phyloP scores from a whole-genome alignment of 2,888 invertebrate genomes.

The Stegana nigrithorax region DNA sequence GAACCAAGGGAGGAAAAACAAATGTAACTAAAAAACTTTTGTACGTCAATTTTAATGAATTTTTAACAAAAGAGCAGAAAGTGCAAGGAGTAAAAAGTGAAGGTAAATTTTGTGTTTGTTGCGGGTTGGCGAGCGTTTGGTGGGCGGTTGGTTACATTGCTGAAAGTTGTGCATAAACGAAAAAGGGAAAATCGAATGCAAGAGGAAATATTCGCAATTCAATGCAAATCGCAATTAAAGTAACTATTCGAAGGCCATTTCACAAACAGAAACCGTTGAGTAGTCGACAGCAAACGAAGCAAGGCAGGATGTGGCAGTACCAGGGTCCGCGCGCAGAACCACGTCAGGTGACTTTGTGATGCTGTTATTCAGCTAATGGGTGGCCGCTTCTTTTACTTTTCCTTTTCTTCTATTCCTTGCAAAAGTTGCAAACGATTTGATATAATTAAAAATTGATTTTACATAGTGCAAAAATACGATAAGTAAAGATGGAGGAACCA shows the following conservation, averaged over 20 bases:
- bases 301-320: neutral
- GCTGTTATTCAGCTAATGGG: neutral
- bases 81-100: slow-evolving; percentile 14
- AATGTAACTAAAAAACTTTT: slow-evolving; percentile 45
- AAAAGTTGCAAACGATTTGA: too few relatives aligned
- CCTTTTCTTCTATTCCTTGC: too few relatives aligned
- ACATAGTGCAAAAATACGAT: too few relatives aligned
- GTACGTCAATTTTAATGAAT: slow-evolving; percentile 54
- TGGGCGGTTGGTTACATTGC: neutral
- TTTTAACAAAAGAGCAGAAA: slow-evolving; percentile 54
- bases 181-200: neutral
- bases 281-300: neutral
- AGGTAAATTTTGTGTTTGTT: neutral
- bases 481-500: too few relatives aligned
- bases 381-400: too few relatives aligned
- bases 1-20: neutral
- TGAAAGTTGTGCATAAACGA: neutral
- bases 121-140: neutral
- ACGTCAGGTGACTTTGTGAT: neutral
- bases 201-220: slow-evolving; percentile 39
- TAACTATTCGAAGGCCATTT: slow-evolving; percentile 42
- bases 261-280: slow-evolving; percentile 10
- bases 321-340: neutral
- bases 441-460: too few relatives aligned
- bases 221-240: slow-evolving; percentile 49